Evolutionary conservation across 92 coral and sea anemone species (phyloP).

Genomic region (Epizoanthus scotinus): DNA sequence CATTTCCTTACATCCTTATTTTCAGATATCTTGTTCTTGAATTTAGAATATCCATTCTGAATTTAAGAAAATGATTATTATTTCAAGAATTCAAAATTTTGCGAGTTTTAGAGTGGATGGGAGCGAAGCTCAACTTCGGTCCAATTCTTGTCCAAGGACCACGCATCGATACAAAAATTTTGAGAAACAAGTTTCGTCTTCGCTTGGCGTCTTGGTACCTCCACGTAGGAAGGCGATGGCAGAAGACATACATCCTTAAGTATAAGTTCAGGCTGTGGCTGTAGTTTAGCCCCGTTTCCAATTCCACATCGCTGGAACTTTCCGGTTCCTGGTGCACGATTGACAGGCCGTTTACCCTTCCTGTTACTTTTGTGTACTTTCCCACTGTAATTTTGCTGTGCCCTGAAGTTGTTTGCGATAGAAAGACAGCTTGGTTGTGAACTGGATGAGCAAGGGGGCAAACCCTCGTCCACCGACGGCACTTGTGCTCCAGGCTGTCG

Average conservation of each 20-base stretch:
- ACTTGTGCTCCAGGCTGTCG: too few relatives aligned
- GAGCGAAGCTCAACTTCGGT: neutral
- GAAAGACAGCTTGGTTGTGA: too few relatives aligned
- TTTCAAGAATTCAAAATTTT: neutral
- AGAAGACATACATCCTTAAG: constrained; percentile 58
- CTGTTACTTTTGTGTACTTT: too few relatives aligned
- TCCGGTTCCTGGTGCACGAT: too few relatives aligned
- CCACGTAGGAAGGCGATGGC: constrained; percentile 17
- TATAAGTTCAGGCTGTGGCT: too few relatives aligned
- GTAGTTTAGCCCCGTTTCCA: constrained; percentile 4
- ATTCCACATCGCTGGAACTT: too few relatives aligned
- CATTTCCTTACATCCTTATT: constrained; percentile 1
- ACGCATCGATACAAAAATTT: constrained; percentile 42
- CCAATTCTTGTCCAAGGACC: constrained; percentile 46
- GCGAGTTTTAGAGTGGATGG: neutral
- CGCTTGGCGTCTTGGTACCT: constrained; percentile 45
- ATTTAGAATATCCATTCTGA: constrained; percentile 3
- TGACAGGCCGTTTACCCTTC: too few relatives aligned
- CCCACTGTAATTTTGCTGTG: too few relatives aligned
- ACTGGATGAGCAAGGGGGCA: too few relatives aligned
- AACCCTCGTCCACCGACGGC: too few relatives aligned
- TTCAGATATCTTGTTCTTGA: constrained; percentile 13
- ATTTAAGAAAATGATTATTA: neutral
- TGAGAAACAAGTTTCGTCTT: constrained; percentile 38
- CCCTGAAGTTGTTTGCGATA: too few relatives aligned